Conservation (phyloP, 2,888 invertebrate genomes). For the Eristalis intricaria region DNA sequence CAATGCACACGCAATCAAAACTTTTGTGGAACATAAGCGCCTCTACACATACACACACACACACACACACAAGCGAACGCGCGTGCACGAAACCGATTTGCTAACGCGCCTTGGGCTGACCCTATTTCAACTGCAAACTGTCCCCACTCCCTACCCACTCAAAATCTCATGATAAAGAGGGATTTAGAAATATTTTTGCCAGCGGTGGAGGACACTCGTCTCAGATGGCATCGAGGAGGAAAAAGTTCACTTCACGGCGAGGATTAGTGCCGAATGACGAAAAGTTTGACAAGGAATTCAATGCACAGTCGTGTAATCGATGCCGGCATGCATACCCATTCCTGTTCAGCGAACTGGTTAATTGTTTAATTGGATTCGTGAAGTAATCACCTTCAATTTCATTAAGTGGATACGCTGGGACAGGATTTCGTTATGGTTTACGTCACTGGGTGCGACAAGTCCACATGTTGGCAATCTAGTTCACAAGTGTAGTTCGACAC, state of each 20-base stretch:
- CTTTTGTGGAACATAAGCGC: conserved; percentile 32
- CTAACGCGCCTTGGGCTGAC: conserved; percentile 23
- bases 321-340: background rate
- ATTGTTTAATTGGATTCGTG: background rate
- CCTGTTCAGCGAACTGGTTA: background rate
- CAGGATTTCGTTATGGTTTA: background rate
- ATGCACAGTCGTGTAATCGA: background rate
- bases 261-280: background rate
- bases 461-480: background rate
- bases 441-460: background rate
- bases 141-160: too few species aligned
- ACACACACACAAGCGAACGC: too few species aligned
- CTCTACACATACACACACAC: conserved; percentile 16
- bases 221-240: background rate
- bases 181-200: background rate
- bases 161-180: background rate
- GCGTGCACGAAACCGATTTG: conserved; percentile 40
- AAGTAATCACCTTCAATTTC: background rate
- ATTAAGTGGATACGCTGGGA: background rate
- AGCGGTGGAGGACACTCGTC: background rate
- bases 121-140: conserved; percentile 32
- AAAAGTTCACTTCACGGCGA: background rate
- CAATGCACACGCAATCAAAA: conserved; percentile 66
- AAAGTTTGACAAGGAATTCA: background rate
- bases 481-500: background rate